Evolutionary conservation across 1,140 invertebrate species (phyloP).

Genomic region (Heliconius melpomene): DNA sequence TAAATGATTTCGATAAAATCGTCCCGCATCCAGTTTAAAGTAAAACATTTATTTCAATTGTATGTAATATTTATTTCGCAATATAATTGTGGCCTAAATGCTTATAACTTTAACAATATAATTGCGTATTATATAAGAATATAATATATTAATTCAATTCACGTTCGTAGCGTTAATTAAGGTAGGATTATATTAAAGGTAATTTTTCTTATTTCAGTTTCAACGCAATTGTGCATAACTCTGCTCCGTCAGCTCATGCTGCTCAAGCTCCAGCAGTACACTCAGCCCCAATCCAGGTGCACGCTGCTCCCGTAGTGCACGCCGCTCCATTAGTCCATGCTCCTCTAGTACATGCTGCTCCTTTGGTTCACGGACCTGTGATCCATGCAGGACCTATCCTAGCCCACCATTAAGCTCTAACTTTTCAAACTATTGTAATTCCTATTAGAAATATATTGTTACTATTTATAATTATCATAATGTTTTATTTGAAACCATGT

Average conservation of each 20-base stretch:
- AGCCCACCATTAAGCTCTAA: constrained; percentile 34
- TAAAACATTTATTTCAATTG: constrained; percentile 35
- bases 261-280: constrained; percentile 50
- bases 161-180: background rate
- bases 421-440: constrained; percentile 31
- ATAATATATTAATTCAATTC: constrained; percentile 8
- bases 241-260: constrained; percentile 58
- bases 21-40: constrained; percentile 24
- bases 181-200: constrained; percentile 11
- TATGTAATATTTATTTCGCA: constrained; percentile 26
- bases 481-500: background rate
- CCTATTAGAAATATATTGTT: constrained; percentile 49
- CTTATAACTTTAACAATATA: constrained; percentile 17
- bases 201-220: constrained; percentile 54
- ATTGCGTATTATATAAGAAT: constrained; percentile 9
- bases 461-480: constrained; percentile 47
- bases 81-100: constrained; percentile 20
- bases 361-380: constrained; percentile 45
- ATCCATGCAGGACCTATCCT: constrained; percentile 37
- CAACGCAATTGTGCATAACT: constrained; percentile 72
- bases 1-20: constrained; percentile 70
- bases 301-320: constrained; percentile 49
- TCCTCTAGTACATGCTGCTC: constrained; percentile 34
- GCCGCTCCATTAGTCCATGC: constrained; percentile 43
- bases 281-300: constrained; percentile 40